Base-by-base conservation (phyloP, 2,113 vertebrate species). In the Rostratula benghalensis region DNA sequence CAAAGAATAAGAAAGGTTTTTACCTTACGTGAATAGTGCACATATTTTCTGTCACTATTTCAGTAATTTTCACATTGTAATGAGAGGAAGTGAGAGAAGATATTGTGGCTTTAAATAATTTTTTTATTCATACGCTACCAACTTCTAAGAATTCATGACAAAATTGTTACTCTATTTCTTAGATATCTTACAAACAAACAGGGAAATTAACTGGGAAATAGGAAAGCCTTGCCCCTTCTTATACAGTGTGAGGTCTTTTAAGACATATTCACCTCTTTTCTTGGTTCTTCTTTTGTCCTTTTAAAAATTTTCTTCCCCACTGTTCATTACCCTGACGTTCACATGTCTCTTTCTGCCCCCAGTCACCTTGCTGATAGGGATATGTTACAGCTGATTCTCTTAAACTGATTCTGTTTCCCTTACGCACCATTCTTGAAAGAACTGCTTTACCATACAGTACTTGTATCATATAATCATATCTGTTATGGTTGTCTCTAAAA, bases 281-380 rank as follows among this genome's bases (percentile, higher is more conserved):
- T 80, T 54, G 31, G 2, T 60, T 67, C 20, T 74, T 2, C 19
- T 43, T 51, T 37, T 70, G 23, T 57, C 13, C 12, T 48, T 75
- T 78, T 28, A 69, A 75, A 12, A 83, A 7, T 83, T 83, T 89
- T 63, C 18, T 83, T 27, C 16, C 20, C 15, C 90, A 8, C 31
- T 78, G 28, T 50, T 57, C 15, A 30, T 56, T 71, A 35, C 21
- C 7, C 51, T 71, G 56, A 73, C 13, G 43, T 59, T 94, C 19
- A 45, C 3, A 14, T 1, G 3, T 39, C 33, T 75, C 10, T 53
- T 85, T 12, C 43, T 73, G 22, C 67, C 41, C n/a, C 28, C 41
- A 59, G 8, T 31, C 27, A 16, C 12, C 15, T 1, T 1, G 2
- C 11, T 1, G 4, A 33, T 10, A 60, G 27, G 15, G 10, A 31